A percentile compares a stretch with the other conserved stretches of the same genome.
Evolutionary conservation across 2,888 invertebrate species (phyloP).

Genomic region (Cotesia congregata): DNA sequence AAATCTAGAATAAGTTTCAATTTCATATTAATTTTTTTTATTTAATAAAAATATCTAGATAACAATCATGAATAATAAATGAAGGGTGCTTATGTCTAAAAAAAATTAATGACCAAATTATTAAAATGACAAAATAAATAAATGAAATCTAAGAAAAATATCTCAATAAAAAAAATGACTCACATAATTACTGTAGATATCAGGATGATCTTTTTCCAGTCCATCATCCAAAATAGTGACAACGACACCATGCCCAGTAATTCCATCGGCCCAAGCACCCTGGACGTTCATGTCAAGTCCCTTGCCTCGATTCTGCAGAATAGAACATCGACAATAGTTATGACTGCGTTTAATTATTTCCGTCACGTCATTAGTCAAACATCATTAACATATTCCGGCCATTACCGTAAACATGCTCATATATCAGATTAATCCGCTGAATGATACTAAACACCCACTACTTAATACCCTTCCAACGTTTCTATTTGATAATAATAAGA

Average conservation of each 20-base stretch:
- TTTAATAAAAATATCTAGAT: no score
- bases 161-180: conserved; percentile 70
- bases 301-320: conserved; percentile 85
- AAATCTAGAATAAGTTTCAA: no score
- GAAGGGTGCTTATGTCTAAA: no score
- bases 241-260: conserved; percentile 94
- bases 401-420: background rate
- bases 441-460: background rate
- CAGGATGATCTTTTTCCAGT: conserved; percentile 95
- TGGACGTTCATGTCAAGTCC: conserved; percentile 97
- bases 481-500: background rate
- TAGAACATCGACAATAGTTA: background rate
- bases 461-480: no score
- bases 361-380: conserved; percentile 6
- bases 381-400: conserved; percentile 13
- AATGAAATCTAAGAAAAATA: conserved; percentile 11
- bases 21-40: no score
- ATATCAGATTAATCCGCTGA: background rate
- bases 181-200: conserved; percentile 92
- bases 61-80: no score
- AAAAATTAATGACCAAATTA: no score
- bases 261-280: conserved; percentile 94
- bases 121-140: background rate
- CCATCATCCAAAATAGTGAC: conserved; percentile 98
- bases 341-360: background rate